Evolutionary conservation across 2,797 vertebrate genomes (phyloP).

Genomic region (Chaetodon trifasciatus): DNA sequence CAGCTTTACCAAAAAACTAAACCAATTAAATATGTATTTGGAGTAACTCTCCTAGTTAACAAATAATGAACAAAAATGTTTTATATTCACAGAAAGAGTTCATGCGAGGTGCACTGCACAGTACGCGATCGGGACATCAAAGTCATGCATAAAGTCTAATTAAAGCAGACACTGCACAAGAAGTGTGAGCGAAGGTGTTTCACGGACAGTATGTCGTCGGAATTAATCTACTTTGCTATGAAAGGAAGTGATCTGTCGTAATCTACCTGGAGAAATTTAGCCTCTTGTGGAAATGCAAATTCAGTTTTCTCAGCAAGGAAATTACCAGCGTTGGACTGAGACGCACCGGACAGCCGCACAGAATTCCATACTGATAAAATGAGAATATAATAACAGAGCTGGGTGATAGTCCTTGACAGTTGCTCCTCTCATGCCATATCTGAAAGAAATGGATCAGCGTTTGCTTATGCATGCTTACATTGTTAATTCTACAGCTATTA

Average conservation of each 20-base stretch:
- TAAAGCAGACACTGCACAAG: conserved; percentile 60
- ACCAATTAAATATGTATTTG: conserved; percentile 10
- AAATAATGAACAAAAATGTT: conserved; percentile 1
- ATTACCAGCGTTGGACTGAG: conserved; percentile 49
- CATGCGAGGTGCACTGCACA: conserved; percentile 44
- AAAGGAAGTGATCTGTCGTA: conserved; percentile 61
- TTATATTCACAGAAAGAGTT: conserved; percentile 42
- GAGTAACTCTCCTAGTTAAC: conserved; percentile 14
- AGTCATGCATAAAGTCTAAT: conserved; percentile 59
- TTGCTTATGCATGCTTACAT: conserved; percentile 4
- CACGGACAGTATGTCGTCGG: conserved; percentile 38
- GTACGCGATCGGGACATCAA: conserved; percentile 62
- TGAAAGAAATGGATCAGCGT: conserved; percentile 28
- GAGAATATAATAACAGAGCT: conserved; percentile 22
- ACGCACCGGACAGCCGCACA: conserved; percentile 13
- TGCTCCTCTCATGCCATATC: conserved; percentile 1
- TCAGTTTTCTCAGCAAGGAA: conserved; percentile 52
- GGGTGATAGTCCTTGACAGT: conserved; percentile 48
- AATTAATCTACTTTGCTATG: conserved; percentile 63
- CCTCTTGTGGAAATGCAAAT: conserved; percentile 48
- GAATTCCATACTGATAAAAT: conserved; percentile 32
- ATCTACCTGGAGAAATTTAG: conserved; percentile 58
- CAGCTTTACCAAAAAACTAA: not conserved
- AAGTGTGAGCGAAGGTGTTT: conserved; percentile 59
- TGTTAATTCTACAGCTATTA: conserved; percentile 39